Evolutionary conservation across 2,113 vertebrate species (phyloP), one percentile per base, ranked within the genome.

Genomic region (Callocephalon fimbriatum): DNA sequence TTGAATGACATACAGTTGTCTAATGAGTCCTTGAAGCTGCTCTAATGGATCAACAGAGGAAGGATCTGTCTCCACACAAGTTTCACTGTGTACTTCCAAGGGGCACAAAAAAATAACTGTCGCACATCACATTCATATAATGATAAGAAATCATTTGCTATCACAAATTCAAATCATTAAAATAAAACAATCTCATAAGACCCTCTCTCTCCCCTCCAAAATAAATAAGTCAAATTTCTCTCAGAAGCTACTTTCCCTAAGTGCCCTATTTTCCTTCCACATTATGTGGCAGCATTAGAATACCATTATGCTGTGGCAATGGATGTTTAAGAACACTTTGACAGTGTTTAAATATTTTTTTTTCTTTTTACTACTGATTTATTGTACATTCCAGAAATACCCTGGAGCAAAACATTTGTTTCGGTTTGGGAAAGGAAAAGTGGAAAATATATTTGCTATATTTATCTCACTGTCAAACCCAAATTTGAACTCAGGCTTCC

Each of bases 351-450:
- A 96, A 40, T 91, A 40, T 92, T 94, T 90, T 91, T 91, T 93
- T 91, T 70, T 37, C 27, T 75, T 90, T 96, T 91, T 76, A 79
- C 77, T 86, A 84, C 53, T 96, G 93, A 97, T 93, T 83, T 74
- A 93, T 94, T 66, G 67, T 81, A 88, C 38, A 51, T 81, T 89
- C 94, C 71, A 95, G 91, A 95, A 78, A 93, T 44, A 70, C 67
- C 95, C 94, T 86, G 67, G 54, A 97, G 93, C 76, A 88, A 97
- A 96, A 96, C 59, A 94, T 95, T 96, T 94, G 77, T 51, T 95
- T 94, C 62, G 70, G 67, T 90, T 95, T 89, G 70, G 62, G 44
- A 90, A 86, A 94, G 40, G 68, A 96, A 81, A 91, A 94, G 71
- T 65, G 54, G 54, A 80, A 96, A 93, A 93, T 86, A 87, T 94